These are phyloP conservation scores for Serinus canaria DNA, from an alignment of 2,113 vertebrate species.

Conservation along the genomic window DNA sequence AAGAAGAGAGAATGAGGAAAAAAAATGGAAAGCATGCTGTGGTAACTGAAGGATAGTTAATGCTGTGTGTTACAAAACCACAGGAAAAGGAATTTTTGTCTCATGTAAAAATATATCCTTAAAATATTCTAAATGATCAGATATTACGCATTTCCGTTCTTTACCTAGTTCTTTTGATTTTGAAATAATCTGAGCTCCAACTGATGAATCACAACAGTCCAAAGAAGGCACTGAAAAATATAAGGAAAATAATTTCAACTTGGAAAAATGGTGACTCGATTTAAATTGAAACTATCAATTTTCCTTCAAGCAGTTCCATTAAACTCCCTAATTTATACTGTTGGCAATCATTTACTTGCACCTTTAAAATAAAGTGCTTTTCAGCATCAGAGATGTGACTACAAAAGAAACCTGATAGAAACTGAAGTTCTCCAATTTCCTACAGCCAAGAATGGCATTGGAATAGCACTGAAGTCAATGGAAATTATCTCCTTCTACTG, in stretches of 20 bases:
- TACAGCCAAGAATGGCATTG: background rate
- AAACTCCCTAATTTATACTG: background rate
- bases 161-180: slow-evolving; percentile 94
- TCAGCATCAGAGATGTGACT: background rate
- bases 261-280: slow-evolving; percentile 36
- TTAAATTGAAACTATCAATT: slow-evolving; percentile 6
- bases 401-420: background rate
- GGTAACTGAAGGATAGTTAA: slow-evolving; percentile 46
- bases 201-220: slow-evolving; percentile 84
- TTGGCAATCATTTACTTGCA: background rate
- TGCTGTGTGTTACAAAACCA: slow-evolving; percentile 18
- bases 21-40: background rate
- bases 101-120: slow-evolving; percentile 30
- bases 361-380: slow-evolving; percentile 25
- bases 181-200: slow-evolving; percentile 85
- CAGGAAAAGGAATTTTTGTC: background rate
- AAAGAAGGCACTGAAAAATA: slow-evolving; percentile 80
- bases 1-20: background rate
- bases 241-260: slow-evolving; percentile 64
- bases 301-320: background rate
- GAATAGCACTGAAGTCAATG: background rate
- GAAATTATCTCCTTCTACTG: background rate
- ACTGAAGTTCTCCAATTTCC: background rate
- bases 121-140: background rate
- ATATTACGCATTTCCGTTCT: slow-evolving; percentile 29